Evolutionary conservation across 2,888 invertebrate genomes (phyloP).

Genomic region (Eilema depressum): DNA sequence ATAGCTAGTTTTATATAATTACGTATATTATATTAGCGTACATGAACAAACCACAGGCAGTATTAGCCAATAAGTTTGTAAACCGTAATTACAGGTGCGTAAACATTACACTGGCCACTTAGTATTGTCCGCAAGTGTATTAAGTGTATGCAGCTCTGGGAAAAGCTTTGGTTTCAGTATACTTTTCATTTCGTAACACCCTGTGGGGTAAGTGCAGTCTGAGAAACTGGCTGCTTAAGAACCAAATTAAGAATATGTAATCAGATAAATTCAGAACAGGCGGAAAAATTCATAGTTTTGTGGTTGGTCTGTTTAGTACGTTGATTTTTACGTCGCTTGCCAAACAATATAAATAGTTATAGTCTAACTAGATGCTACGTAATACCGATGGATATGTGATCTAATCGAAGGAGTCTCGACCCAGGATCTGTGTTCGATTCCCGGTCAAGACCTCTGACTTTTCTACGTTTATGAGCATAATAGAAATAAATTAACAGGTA

Average conservation of each 20-base stretch:
- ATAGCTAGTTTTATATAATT: neutral
- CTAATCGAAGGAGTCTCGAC: neutral
- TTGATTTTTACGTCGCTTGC: neutral
- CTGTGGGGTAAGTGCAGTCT: constrained; percentile 7
- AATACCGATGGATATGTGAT: neutral
- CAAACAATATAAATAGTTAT: neutral
- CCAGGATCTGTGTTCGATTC: neutral
- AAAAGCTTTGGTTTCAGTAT: constrained; percentile 48
- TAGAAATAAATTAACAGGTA: neutral
- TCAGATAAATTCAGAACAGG: no score
- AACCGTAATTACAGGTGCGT: constrained; percentile 39
- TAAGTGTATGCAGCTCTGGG: constrained; percentile 43
- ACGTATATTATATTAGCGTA: constrained; percentile 3
- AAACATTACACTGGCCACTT: constrained; percentile 48
- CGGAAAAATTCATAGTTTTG: no score
- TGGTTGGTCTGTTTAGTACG: no score
- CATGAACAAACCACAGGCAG: constrained; percentile 27
- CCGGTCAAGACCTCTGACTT: constrained; percentile 1
- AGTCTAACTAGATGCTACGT: neutral
- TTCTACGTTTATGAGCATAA: neutral
- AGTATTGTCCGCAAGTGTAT: constrained; percentile 48
- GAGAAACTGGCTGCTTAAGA: neutral
- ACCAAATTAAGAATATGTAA: neutral
- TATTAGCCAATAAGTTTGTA: constrained; percentile 39
- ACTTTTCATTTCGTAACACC: constrained; percentile 47